Percentiles rank a stretch among this genome's conserved stretches.
Evolutionary conservation across 1,140 invertebrate genomes (phyloP).

Genomic region (Druon quercuslanigerum): DNA sequence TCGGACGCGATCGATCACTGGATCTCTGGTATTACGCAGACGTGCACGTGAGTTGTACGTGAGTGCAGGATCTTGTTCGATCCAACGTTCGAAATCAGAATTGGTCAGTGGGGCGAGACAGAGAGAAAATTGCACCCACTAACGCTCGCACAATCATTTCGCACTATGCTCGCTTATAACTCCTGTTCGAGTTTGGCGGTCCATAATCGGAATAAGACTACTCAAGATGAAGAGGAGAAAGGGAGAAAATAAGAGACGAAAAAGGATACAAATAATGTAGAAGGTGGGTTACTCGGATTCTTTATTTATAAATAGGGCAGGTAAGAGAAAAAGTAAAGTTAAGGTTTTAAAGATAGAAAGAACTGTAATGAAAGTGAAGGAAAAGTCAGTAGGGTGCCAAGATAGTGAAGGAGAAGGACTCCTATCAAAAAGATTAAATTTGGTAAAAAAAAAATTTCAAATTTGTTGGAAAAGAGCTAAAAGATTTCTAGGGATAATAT

Average conservation of each 20-base stretch:
- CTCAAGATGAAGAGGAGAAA: conserved; percentile 11
- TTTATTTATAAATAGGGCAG: no score
- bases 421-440: no score
- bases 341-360: neutral
- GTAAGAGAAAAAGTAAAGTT: neutral
- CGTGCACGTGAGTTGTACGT: conserved; percentile 64
- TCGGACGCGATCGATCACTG: conserved; percentile 57
- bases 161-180: conserved; percentile 43
- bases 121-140: conserved; percentile 57
- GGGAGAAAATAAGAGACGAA: neutral
- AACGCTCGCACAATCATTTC: conserved; percentile 53
- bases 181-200: conserved; percentile 19
- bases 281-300: no score
- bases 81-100: conserved; percentile 22
- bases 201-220: conserved; percentile 23
- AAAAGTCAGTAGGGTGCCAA: no score
- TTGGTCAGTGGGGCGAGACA: conserved; percentile 26
- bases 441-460: no score
- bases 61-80: conserved; percentile 54
- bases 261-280: no score
- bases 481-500: no score
- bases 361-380: no score
- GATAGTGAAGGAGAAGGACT: no score
- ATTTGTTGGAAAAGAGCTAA: no score
- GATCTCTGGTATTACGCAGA: conserved; percentile 71